A percentile compares a stretch with the other conserved stretches of the same genome.
These are phyloP conservation scores for Dryadula phaetusa DNA, from an alignment of 2,888 invertebrate species.

Conservation along the genomic window DNA sequence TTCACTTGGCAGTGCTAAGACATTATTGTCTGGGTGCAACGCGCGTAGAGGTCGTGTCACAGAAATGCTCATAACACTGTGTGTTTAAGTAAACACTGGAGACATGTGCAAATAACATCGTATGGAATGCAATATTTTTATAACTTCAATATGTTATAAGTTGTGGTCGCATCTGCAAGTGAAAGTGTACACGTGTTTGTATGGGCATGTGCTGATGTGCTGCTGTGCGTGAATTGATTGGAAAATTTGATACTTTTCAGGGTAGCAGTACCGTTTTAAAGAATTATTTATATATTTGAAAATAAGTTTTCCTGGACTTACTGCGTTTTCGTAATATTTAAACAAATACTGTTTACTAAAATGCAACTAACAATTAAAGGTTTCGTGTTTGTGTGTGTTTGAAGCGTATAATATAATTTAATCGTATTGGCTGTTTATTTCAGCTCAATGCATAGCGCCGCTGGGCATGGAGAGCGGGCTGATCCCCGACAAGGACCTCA, in stretches of 20 bases:
- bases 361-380: too few relatives aligned
- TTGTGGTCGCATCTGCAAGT: not conserved
- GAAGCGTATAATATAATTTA: not conserved
- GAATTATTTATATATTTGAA: too few relatives aligned
- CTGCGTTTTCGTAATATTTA: too few relatives aligned
- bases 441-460: constrained; percentile 92
- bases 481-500: constrained; percentile 92
- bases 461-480: constrained; percentile 94
- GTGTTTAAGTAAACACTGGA: not conserved
- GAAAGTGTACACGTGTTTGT: not conserved
- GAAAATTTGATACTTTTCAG: too few relatives aligned
- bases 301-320: too few relatives aligned
- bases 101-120: not conserved
- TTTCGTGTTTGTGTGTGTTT: too few relatives aligned
- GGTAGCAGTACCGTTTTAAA: too few relatives aligned
- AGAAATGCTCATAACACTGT: not conserved
- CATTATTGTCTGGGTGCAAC: too few relatives aligned
- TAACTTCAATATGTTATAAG: not conserved
- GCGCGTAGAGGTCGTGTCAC: too few relatives aligned
- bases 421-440: constrained; percentile 52
- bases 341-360: not conserved
- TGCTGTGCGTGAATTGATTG: not conserved
- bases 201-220: too few relatives aligned
- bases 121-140: not conserved
- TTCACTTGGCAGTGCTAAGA: too few relatives aligned